Evolutionary conservation across 2,888 invertebrate species (phyloP), one percentile per base, ranked within the genome.

Genomic region (Diloba caeruleocephala): DNA sequence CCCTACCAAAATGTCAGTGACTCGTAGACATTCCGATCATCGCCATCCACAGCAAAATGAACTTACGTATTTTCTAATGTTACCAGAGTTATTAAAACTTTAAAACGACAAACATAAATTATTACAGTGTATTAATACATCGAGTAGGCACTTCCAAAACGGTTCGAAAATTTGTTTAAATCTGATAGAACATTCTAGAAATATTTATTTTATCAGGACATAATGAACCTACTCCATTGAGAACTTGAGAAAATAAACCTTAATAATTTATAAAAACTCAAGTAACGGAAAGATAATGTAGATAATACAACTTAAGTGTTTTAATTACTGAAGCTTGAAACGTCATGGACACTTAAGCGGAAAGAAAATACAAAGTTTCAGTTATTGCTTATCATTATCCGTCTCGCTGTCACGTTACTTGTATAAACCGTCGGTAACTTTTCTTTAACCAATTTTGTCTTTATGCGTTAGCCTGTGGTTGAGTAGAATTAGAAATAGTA

Each of bases 311-410:
- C 14, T 31, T 4, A 25, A 50, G 43, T 39, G 34, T 39, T 52
- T 61, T 52, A 51, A 60, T 62, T n/a, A n/a, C n/a, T 62, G 37
- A 15, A 52, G 17, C 45, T 52, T 9, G 39, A 38, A 46, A 39
- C 25, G 57, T n/a, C 10, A 19, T 21, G 19, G 36, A 13, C 26
- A 46, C 31, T 57, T 10, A 33, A 23, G 23, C 25, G 25, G 32
- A 19, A 62, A 19, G 38, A 57, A 63, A 42, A 32, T 15, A 14
- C 8, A 28, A 28, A 50, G 33, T 62, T 55, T 25, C n/a, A 12
- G 8, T 42, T 10, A 50, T 26, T 28, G 44, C 41, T 56, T 50
- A 62, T 42, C 60, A 37, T 61, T 41, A 17, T 21, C 13, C 50
- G 17, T 23, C 2, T 19, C 14, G 7, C 5, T 34, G 44, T 31